A percentile compares a stretch with the other conserved stretches of the same genome.
Evolutionary conservation across 35 echinoderm and acorn worm genomes (phyloP).

Genomic region (Anneissia japonica): DNA sequence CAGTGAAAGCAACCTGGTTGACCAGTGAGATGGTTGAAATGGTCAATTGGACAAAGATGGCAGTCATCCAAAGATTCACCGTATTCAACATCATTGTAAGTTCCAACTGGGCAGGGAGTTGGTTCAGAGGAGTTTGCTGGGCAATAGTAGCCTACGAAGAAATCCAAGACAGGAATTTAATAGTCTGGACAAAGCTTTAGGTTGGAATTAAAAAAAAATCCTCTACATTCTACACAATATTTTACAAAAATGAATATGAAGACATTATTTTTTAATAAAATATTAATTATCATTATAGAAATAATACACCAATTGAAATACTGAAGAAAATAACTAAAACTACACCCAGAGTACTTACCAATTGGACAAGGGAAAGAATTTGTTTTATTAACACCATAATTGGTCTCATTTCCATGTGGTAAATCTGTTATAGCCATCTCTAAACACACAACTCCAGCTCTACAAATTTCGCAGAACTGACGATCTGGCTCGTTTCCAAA

Average conservation of each 20-base stretch:
- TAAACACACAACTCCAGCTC: constrained; percentile 81
- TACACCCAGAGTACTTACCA: not conserved
- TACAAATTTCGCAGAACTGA: constrained; percentile 71
- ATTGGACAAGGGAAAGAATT: constrained; percentile 88
- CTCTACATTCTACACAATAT: too few species aligned
- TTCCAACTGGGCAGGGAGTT: constrained; percentile 46
- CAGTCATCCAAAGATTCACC: constrained; percentile 57
- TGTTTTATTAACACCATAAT: constrained; percentile 70
- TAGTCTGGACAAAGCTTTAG: too few species aligned
- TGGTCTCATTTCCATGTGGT: constrained; percentile 51
- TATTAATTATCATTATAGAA: too few species aligned
- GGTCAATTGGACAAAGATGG: constrained; percentile 51
- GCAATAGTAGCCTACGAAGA: constrained; percentile 66
- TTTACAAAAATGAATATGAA: too few species aligned
- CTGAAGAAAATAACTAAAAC: too few species aligned
- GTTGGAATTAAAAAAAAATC: too few species aligned
- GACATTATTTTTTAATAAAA: too few species aligned
- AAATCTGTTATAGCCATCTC: constrained; percentile 77
- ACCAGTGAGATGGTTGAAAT: constrained; percentile 88
- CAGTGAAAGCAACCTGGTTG: constrained; percentile 81
- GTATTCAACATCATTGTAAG: constrained; percentile 46
- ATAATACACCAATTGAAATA: too few species aligned
- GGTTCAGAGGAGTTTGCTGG: constrained; percentile 56
- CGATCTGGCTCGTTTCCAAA: constrained; percentile 78
- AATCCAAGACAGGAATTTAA: too few species aligned